Base-by-base conservation (phyloP, 2,113 vertebrate species). In the Actenoides lindsayi region DNA sequence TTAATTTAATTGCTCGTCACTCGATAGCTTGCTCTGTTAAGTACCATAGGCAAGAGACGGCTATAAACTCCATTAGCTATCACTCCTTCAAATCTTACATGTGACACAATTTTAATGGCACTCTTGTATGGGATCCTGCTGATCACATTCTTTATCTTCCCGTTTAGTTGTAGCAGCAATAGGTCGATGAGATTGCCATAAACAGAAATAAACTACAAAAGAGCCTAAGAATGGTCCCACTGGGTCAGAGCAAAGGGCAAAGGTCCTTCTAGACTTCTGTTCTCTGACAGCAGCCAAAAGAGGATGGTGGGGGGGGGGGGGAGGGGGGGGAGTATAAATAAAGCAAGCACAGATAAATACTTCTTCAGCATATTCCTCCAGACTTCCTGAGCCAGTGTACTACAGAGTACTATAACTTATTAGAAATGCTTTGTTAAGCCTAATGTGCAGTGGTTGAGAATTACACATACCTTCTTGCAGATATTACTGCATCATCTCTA, bases 31-130 rank as follows among this genome's bases (percentile, higher is more conserved):
- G 13, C 21, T 48, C 30, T 73, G 23, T 54, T 87, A 89, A 83
- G 27, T 35, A 83, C 10, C 35, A 67, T 16, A 41, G 42, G 20
- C n/a, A 78, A 92, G 46, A 56, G 59, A 48, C 30, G 53, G 51
- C 63, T 81, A 81, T 51, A 30, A 87, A 74, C 14, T 89, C 59
- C 56, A 75, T 63, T 78, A 93, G 35, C 79, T 56, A 63, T 65
- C 25, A 79, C 69, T 91, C 65, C 41, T 88, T 95, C 81, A 91
- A 64, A 73, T 93, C 79, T 91, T 91, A 74, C 78, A 48, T 57
- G 53, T 41, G 21, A 87, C 73, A 42, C 21, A 89, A 60, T 11
- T 75, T 37, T 33, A 91, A 69, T 10, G 62, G 24, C 33, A 80
- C 28, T 93, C 94, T 27, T 7, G 6, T 37, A 91, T 23, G 25